Evolutionary conservation across 2,113 vertebrate genomes (phyloP).

Genomic region (Phodopus roborovskii): DNA sequence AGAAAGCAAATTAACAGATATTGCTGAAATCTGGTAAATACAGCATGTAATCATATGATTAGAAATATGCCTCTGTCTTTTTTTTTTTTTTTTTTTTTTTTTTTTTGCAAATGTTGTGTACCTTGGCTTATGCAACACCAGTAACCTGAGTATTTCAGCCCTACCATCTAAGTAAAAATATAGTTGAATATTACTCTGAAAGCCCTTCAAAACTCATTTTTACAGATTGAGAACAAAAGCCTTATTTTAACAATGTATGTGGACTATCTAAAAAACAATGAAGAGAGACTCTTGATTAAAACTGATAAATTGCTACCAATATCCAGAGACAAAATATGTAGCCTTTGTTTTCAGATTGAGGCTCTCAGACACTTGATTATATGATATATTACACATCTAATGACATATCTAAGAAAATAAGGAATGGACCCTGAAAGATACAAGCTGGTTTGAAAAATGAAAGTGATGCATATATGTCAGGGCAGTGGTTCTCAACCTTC

Average conservation of each 20-base stretch:
- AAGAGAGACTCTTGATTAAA: constrained; percentile 25
- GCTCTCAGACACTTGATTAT: not conserved
- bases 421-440: not conserved
- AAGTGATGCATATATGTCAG: not conserved
- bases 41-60: not conserved
- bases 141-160: not conserved
- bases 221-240: not conserved
- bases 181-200: not conserved
- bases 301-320: not conserved
- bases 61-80: constrained; percentile 2
- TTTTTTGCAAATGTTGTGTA: constrained; percentile 35
- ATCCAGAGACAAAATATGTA: not conserved
- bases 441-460: constrained; percentile 6
- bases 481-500: not conserved
- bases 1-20: constrained; percentile 48
- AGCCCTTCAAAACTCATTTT: constrained; percentile 12
- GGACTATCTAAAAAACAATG: not conserved
- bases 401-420: constrained; percentile 11
- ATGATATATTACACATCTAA: not conserved
- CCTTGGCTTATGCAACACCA: not conserved
- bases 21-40: constrained; percentile 7
- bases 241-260: not conserved
- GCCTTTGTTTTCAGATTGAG: not conserved
- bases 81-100: not conserved
- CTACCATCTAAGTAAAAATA: not conserved